phyloP scores from a whole-genome alignment of 1,140 invertebrate species.

The Drosophila cardini region DNA sequence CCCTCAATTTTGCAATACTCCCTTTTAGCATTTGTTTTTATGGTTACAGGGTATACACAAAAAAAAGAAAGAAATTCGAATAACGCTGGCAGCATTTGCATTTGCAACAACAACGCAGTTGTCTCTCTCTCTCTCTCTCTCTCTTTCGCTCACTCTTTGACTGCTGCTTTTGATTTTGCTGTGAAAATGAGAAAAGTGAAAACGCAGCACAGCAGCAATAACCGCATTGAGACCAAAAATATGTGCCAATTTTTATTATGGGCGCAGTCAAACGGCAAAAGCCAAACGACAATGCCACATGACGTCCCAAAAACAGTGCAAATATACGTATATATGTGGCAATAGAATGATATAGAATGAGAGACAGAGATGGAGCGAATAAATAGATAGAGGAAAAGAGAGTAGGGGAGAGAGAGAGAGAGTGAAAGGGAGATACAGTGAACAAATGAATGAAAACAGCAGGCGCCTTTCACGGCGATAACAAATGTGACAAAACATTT shows the following conservation, averaged over 20 bases:
- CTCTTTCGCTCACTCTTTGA: background rate
- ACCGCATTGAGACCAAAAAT: conserved; percentile 68
- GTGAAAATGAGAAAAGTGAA: conserved; percentile 48
- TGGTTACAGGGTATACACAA: conserved; percentile 17
- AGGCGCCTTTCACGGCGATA: background rate
- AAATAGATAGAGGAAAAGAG: background rate
- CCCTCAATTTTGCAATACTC: background rate
- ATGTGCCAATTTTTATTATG: conserved; percentile 76
- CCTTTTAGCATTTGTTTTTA: background rate
- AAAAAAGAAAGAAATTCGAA: background rate
- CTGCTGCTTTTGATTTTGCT: background rate
- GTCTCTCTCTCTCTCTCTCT: background rate
- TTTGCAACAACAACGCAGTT: conserved; percentile 25
- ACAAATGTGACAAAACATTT: conserved; percentile 23
- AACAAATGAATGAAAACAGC: background rate
- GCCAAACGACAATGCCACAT: conserved; percentile 61
- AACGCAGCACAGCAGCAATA: conserved; percentile 47
- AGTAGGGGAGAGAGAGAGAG: background rate
- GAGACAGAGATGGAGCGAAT: too few species aligned
- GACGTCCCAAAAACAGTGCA: conserved; percentile 46
- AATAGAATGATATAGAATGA: background rate
- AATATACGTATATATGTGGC: background rate
- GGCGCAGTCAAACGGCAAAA: conserved; percentile 75
- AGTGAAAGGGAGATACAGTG: background rate
- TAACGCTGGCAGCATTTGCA: conserved; percentile 25